These are phyloP conservation scores for Eidolon dupreanum DNA, from an alignment of 2,797 vertebrate genomes.

Conservation along the genomic window DNA sequence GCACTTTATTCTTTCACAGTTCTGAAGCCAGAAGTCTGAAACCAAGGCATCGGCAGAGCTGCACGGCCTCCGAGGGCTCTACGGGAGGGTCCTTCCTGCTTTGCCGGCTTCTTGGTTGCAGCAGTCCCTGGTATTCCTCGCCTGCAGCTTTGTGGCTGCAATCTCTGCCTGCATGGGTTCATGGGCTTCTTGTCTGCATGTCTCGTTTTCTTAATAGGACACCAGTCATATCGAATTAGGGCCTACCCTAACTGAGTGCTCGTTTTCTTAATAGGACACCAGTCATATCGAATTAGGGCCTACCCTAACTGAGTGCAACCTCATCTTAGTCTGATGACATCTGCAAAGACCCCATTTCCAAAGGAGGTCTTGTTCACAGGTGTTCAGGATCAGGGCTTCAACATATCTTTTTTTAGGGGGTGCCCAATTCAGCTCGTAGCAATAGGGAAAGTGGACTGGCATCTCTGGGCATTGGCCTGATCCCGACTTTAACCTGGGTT, in stretches of 20 bases:
- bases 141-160: no score
- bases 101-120: accelerated
- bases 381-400: background rate
- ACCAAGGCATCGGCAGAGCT: accelerated
- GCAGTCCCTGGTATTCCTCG: accelerated
- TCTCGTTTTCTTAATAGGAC: background rate
- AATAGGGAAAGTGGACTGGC: background rate
- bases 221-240: background rate
- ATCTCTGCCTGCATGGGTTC: accelerated
- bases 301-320: no score
- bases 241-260: background rate
- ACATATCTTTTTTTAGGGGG: no score
- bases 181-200: background rate
- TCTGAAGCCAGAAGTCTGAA: background rate
- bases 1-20: background rate
- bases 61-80: accelerated
- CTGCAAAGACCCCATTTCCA: background rate
- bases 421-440: background rate
- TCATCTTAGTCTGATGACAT: background rate
- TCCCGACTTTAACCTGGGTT: background rate
- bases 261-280: background rate
- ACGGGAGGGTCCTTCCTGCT: background rate
- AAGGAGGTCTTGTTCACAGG: background rate
- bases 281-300: background rate
- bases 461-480: accelerated